phyloP scores from a whole-genome alignment of 2,888 invertebrate species.

The Beris chalybata region DNA sequence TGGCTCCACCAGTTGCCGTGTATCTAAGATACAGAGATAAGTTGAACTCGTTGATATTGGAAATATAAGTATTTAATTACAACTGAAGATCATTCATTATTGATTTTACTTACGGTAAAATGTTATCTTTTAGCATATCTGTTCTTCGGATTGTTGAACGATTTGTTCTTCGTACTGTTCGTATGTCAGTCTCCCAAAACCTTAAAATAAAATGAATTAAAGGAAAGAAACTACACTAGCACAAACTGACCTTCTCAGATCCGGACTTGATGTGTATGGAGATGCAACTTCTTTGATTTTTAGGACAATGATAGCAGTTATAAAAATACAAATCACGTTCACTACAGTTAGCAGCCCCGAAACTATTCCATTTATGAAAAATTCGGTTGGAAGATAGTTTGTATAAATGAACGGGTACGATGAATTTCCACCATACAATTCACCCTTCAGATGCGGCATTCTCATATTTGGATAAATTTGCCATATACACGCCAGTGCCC shows the following conservation, averaged over 20 bases:
- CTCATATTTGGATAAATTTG: constrained; percentile 68
- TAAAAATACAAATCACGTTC: constrained; percentile 81
- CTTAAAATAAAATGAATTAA: constrained; percentile 46
- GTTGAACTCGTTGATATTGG: not conserved
- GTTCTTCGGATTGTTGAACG: constrained; percentile 58
- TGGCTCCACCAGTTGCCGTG: constrained; percentile 49
- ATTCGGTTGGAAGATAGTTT: constrained; percentile 74
- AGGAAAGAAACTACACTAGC: no score
- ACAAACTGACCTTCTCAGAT: constrained; percentile 62
- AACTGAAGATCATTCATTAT: no score
- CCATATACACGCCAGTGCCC: constrained; percentile 75
- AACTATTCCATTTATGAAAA: constrained; percentile 75
- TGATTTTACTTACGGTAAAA: constrained; percentile 8
- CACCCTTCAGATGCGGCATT: constrained; percentile 71
- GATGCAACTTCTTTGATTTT: constrained; percentile 86
- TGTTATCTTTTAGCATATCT: constrained; percentile 36
- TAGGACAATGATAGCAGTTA: constrained; percentile 76
- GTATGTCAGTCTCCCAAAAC: constrained; percentile 81
- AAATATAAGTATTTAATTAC: not conserved
- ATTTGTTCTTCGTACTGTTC: constrained; percentile 71
- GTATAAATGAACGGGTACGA: constrained; percentile 71
- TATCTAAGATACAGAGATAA: constrained; percentile 41
- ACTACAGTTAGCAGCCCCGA: constrained; percentile 78
- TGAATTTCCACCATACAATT: constrained; percentile 64
- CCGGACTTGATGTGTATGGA: constrained; percentile 75